Evolutionary conservation across 2,888 invertebrate genomes (phyloP), one percentile per base, ranked within the genome.

Genomic region (Sphaeridia pumilis): DNA sequence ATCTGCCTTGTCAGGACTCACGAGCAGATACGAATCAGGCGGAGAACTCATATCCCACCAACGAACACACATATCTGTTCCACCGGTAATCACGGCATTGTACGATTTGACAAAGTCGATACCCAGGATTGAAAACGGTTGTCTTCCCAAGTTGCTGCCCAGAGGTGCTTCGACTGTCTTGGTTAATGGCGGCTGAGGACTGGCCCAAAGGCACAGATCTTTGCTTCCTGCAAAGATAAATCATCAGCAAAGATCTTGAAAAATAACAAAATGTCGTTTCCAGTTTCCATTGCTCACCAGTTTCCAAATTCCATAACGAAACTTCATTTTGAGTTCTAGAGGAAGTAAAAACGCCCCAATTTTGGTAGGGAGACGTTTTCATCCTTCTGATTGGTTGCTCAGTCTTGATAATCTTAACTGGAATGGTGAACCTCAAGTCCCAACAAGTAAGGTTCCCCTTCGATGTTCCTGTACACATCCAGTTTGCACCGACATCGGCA

Each of bases 11-110:
- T 63, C 60, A 5, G 61, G 59, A 46, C 58, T 61, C n/a, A 59
- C 59, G 4, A 63, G 46, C 7, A 93, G 75, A 61, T 83, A 81
- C 0, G 90, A 92, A 68, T 87, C 83, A 52, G 79, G 79, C 0
- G 89, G 85, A 50, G 80, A 78, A 55, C 77, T 78, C 44, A 94
- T 75, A 72, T 93, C 86, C 93, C 93, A 94, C 71, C 82, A 89
- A 10, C 94, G 77, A 20, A 94, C 73, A 58, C 90, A 77, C 77
- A 87, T 87, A 73, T 95, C 94, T 0, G 90, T 85, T 12, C 94
- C 92, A 12, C 87, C 92, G 0, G 87, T 82, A 49, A 89, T 70
- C 27, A 88, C 73, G 14, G 62, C 59, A 41, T 59, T 61, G 22
- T 51, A 54, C 20, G 61, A 60, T 27, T 61, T 60, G 2, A 61